Evolutionary conservation across 2,113 vertebrate genomes (phyloP).

Genomic region (Elachura formosa): DNA sequence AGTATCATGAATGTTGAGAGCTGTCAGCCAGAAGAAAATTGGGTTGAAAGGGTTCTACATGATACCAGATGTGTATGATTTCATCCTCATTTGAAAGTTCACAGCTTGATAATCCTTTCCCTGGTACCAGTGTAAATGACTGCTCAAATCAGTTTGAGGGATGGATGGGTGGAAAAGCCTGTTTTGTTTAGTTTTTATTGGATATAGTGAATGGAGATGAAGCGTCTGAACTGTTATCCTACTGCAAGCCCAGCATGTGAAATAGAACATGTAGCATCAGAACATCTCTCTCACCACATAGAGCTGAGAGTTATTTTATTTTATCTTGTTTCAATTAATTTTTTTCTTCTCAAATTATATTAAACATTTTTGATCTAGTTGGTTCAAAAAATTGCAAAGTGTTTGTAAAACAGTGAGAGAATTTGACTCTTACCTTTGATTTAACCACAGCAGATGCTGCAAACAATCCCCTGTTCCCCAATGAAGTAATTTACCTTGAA

Average conservation of each 20-base stretch:
- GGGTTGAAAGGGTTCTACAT: not conserved
- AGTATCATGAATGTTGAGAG: not conserved
- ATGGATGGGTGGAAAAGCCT: not conserved
- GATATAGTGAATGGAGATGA: not conserved
- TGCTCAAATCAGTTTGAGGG: not conserved
- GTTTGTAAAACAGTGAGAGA: not conserved
- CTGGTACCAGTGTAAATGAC: not conserved
- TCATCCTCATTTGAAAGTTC: not conserved
- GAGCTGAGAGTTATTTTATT: not conserved
- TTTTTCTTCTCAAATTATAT: not conserved
- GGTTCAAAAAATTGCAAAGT: not conserved
- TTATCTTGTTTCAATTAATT: not conserved
- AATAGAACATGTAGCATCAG: not conserved
- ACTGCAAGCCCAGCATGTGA: not conserved
- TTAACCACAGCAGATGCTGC: not conserved
- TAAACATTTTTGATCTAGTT: not conserved
- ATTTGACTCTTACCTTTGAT: not conserved
- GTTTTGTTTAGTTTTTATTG: not conserved
- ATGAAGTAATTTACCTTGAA: conserved; percentile 16
- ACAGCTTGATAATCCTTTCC: not conserved
- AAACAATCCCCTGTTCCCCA: not conserved
- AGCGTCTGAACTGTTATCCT: not conserved
- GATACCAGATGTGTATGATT: not conserved
- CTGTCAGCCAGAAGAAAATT: not conserved
- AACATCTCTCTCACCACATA: not conserved